Conservation (phyloP, 2,888 invertebrate genomes). For the Eustalomyia histrio region DNA sequence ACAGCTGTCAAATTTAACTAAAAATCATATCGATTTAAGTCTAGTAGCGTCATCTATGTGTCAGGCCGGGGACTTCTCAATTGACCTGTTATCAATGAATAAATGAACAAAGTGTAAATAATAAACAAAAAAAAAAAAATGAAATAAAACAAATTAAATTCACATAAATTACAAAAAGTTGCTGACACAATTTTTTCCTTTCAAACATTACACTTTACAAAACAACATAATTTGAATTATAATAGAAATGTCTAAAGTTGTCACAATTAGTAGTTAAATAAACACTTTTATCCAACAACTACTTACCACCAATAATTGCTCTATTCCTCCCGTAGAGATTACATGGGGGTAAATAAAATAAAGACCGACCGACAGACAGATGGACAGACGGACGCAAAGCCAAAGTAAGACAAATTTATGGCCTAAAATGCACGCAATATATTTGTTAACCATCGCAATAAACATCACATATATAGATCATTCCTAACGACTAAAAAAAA, state of each 20-base stretch:
- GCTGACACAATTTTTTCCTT: neutral
- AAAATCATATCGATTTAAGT: too few relatives aligned
- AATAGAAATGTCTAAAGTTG: slow-evolving; percentile 48
- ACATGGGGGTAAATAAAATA: neutral
- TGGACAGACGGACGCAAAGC: neutral
- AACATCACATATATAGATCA: slow-evolving; percentile 11
- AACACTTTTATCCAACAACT: slow-evolving; percentile 50
- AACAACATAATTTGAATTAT: slow-evolving; percentile 28
- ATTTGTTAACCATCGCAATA: slow-evolving; percentile 7
- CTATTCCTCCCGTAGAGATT: neutral
- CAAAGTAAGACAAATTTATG: neutral
- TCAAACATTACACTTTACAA: neutral
- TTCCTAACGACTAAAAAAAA: neutral
- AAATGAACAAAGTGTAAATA: too few relatives aligned
- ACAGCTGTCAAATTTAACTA: too few relatives aligned
- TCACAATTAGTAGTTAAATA: slow-evolving; percentile 57
- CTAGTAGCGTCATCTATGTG: too few relatives aligned
- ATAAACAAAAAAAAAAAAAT: too few relatives aligned
- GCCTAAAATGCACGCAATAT: slow-evolving; percentile 48
- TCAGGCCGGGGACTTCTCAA: too few relatives aligned
- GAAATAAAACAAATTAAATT: slow-evolving; percentile 9
- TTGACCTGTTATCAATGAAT: too few relatives aligned
- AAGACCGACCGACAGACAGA: neutral
- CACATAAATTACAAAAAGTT: neutral
- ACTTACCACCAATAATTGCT: neutral